Percentiles rank a stretch among this genome's conserved stretches.
Evolutionary conservation across 2,888 invertebrate genomes (phyloP).

Genomic region (Rotaria macrura): DNA sequence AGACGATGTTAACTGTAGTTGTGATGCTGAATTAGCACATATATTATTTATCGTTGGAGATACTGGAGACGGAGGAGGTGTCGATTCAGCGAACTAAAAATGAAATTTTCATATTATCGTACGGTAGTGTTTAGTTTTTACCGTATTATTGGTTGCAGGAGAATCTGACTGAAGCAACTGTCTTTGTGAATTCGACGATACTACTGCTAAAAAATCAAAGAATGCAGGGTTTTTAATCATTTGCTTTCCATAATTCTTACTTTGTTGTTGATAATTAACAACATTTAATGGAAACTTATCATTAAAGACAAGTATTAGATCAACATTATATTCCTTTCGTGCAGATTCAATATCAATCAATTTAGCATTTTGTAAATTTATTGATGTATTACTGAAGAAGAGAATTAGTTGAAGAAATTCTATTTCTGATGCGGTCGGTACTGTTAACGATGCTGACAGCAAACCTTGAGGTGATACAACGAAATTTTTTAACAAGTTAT

Average conservation of each 20-base stretch:
- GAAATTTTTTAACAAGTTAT: neutral
- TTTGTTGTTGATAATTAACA: neutral
- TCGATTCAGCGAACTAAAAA: neutral
- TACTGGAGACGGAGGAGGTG: neutral
- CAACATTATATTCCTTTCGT: constrained; percentile 1
- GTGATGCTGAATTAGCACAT: neutral
- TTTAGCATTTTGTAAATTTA: neutral
- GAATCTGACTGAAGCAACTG: neutral
- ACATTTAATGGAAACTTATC: constrained; percentile 14
- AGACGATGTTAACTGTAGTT: neutral
- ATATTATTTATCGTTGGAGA: neutral
- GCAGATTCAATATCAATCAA: constrained; percentile 12
- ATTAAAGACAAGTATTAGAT: constrained; percentile 11
- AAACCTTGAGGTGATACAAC: neutral
- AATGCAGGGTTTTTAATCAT: neutral
- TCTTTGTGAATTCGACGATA: neutral
- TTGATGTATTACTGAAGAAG: neutral
- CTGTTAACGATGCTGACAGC: neutral
- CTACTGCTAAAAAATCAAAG: neutral
- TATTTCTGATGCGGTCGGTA: neutral
- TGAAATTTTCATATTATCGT: too few species aligned
- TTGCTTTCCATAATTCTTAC: neutral
- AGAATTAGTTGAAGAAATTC: neutral
- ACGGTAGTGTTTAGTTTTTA: neutral
- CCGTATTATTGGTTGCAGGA: neutral